Evolutionary conservation across 1,140 invertebrate species (phyloP).

Genomic region (Eurosta solidaginis): DNA sequence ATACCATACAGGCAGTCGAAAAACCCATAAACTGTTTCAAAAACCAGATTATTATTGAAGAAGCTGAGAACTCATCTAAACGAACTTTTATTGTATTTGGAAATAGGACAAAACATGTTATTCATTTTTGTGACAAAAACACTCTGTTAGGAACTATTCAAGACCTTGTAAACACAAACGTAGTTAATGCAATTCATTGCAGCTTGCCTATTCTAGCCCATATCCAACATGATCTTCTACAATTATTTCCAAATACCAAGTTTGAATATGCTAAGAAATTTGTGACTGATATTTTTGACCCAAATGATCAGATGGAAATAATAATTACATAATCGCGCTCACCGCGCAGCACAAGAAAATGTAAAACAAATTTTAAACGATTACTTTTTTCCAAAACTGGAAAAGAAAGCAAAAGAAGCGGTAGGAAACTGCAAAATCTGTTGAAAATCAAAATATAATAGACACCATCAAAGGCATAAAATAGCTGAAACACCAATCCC

Average conservation of each 20-base stretch:
- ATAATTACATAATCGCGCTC: no score
- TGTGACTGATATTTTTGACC: neutral
- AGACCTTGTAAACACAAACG: no score
- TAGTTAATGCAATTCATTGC: slow-evolving; percentile 63
- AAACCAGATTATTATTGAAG: slow-evolving; percentile 61
- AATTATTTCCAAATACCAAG: slow-evolving; percentile 55
- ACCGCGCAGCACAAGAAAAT: no score
- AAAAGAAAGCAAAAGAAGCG: slow-evolving; percentile 35
- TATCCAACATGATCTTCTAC: no score
- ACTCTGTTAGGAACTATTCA: no score
- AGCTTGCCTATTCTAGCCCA: slow-evolving; percentile 61
- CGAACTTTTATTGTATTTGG: no score
- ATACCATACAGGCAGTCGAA: no score
- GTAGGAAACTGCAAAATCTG: slow-evolving; percentile 32
- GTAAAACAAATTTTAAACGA: no score
- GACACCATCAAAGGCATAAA: slow-evolving; percentile 35
- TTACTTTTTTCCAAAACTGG: neutral
- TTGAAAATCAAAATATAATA: slow-evolving; percentile 33
- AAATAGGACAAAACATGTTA: no score
- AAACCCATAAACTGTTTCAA: slow-evolving; percentile 58
- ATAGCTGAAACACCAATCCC: slow-evolving; percentile 30
- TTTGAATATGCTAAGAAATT: slow-evolving; percentile 44
- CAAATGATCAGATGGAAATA: neutral
- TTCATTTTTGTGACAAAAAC: no score
- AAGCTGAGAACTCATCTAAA: no score